These are phyloP conservation scores for Lepidotrigona ventralis DNA, from an alignment of 1,140 invertebrate genomes.

Conservation along the genomic window DNA sequence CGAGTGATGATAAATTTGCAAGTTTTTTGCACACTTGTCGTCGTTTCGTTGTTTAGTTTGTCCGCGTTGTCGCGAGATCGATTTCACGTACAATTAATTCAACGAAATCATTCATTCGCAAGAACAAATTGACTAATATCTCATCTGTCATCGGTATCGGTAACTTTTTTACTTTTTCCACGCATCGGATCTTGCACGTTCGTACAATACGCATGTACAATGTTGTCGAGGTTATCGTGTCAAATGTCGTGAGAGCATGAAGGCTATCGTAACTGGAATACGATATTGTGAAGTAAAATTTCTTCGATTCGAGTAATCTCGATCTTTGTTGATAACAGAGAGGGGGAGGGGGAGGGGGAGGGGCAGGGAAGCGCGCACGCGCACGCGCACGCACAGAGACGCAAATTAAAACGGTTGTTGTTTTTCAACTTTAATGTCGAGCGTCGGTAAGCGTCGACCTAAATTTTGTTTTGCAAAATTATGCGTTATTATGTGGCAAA, in stretches of 20 bases:
- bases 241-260: conserved; percentile 4
- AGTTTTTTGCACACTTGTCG: not conserved
- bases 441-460: too few species aligned
- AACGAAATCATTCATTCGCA: conserved; percentile 2
- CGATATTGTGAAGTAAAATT: conserved; percentile 1
- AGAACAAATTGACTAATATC: not conserved
- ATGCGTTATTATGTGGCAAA: not conserved
- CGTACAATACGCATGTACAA: not conserved
- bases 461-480: not conserved
- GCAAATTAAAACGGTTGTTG: not conserved
- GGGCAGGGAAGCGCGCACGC: too few species aligned
- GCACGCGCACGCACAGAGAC: too few species aligned
- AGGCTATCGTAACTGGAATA: conserved; percentile 33
- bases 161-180: conserved; percentile 29
- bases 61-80: not conserved
- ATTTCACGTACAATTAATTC: not conserved
- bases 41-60: not conserved
- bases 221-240: conserved; percentile 32
- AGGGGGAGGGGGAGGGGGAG: not conserved
- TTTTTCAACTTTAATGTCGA: not conserved
- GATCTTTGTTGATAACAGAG: not conserved
- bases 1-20: not conserved
- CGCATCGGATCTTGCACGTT: not conserved
- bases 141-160: not conserved
- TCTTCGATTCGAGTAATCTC: not conserved